A percentile compares a stretch with the other conserved stretches of the same genome.
phyloP scores from a whole-genome alignment of 1,140 invertebrate genomes.

The Muscidifurax raptorellus region DNA sequence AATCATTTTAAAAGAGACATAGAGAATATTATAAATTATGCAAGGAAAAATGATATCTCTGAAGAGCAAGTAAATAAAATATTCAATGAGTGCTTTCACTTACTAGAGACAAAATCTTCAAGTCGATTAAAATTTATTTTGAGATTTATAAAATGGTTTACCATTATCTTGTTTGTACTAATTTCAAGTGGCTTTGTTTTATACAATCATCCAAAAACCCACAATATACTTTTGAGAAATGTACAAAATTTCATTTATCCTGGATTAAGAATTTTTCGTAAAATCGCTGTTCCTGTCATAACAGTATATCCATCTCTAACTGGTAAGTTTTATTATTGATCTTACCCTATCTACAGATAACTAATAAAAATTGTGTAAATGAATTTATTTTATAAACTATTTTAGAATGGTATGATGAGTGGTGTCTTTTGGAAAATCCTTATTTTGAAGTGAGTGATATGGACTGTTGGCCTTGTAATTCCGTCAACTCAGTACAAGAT shows the following conservation, averaged over 20 bases:
- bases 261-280: conserved; percentile 78
- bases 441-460: conserved; percentile 83
- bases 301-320: conserved; percentile 79
- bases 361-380: background rate
- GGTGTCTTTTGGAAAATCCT: conserved; percentile 85
- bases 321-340: conserved; percentile 69
- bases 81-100: conserved; percentile 75
- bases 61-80: conserved; percentile 75
- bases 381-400: conserved; percentile 70
- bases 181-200: conserved; percentile 61
- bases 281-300: conserved; percentile 80
- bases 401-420: conserved; percentile 86
- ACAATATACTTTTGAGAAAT: conserved; percentile 78
- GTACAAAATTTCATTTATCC: conserved; percentile 84
- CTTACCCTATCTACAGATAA: background rate
- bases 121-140: conserved; percentile 47
- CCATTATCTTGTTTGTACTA: conserved; percentile 53
- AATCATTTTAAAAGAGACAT: conserved; percentile 62
- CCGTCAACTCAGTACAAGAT: conserved; percentile 79
- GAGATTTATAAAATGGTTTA: conserved; percentile 49
- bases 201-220: conserved; percentile 74
- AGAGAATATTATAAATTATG: conserved; percentile 64
- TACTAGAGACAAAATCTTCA: conserved; percentile 64
- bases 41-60: conserved; percentile 68
- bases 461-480: conserved; percentile 86